A percentile compares a stretch with the other conserved stretches of the same genome.
Conservation (phyloP, 2,113 vertebrate species). For the Lepisosteus osseus region DNA sequence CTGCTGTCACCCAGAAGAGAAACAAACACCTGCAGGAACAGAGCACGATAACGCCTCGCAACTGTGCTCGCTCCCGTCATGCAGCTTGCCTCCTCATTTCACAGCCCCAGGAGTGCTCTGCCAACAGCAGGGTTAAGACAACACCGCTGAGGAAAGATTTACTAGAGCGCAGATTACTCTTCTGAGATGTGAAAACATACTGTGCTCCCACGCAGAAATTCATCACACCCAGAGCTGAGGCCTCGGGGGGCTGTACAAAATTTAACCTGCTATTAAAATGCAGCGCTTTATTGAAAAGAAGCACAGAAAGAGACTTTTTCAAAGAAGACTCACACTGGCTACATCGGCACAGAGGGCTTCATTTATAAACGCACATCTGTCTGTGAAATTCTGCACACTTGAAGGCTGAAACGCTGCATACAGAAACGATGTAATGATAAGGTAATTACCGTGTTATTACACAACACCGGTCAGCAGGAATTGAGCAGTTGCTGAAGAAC, state of each 20-base stretch:
- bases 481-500: too few relatives aligned
- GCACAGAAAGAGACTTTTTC: too few relatives aligned
- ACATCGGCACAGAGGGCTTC: too few relatives aligned
- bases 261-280: neutral
- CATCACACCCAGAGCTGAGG: neutral
- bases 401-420: too few relatives aligned
- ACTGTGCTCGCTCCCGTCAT: neutral
- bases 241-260: too few relatives aligned
- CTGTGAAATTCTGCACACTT: too few relatives aligned
- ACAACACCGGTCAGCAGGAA: too few relatives aligned
- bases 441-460: too few relatives aligned
- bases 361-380: too few relatives aligned
- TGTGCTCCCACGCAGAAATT: neutral
- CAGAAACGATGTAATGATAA: too few relatives aligned
- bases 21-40: constrained; percentile 39
- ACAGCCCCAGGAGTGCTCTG: constrained; percentile 28
- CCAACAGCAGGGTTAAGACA: constrained; percentile 58
- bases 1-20: neutral
- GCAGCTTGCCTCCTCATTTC: constrained; percentile 10
- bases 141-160: constrained; percentile 50
- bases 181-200: constrained; percentile 39
- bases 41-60: constrained; percentile 23
- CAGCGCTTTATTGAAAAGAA: neutral
- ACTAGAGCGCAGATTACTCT: constrained; percentile 47
- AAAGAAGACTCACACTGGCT: too few relatives aligned